phyloP scores from a whole-genome alignment of 1,140 invertebrate genomes.

The Pinna nobilis region DNA sequence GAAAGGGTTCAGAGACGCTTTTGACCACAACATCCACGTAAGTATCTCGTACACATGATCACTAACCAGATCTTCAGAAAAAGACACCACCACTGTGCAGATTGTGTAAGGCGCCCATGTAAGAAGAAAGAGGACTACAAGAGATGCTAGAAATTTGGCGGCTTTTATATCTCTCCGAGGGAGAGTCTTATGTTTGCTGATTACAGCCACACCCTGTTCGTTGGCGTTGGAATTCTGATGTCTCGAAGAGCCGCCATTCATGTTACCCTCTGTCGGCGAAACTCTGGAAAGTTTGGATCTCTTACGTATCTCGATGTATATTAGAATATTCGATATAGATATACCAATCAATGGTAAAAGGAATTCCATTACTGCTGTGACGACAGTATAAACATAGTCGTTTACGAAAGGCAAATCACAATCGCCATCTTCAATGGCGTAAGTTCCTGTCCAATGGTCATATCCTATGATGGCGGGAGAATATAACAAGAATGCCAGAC shows the following conservation, averaged over 20 bases:
- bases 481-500: conserved; percentile 38
- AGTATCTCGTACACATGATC: conserved; percentile 55
- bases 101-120: conserved; percentile 60
- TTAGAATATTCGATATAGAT: conserved; percentile 14
- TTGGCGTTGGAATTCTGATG: background rate
- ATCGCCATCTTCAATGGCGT: conserved; percentile 21
- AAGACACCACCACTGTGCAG: conserved; percentile 49
- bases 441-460: conserved; percentile 30
- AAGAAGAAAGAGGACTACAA: conserved; percentile 49
- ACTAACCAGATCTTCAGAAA: conserved; percentile 50
- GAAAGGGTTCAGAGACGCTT: conserved; percentile 66
- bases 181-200: background rate
- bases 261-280: background rate
- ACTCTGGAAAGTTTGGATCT: background rate
- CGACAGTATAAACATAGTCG: conserved; percentile 27
- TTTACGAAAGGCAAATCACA: conserved; percentile 48
- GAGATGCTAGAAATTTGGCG: conserved; percentile 44
- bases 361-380: conserved; percentile 41
- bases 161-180: conserved; percentile 49
- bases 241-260: background rate
- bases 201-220: no score
- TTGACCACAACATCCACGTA: conserved; percentile 64
- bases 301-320: conserved; percentile 32
- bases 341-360: conserved; percentile 38
- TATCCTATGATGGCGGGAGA: conserved; percentile 46